Base-by-base conservation (phyloP, 1,140 invertebrate species). In the Brachionus paranguensis region DNA sequence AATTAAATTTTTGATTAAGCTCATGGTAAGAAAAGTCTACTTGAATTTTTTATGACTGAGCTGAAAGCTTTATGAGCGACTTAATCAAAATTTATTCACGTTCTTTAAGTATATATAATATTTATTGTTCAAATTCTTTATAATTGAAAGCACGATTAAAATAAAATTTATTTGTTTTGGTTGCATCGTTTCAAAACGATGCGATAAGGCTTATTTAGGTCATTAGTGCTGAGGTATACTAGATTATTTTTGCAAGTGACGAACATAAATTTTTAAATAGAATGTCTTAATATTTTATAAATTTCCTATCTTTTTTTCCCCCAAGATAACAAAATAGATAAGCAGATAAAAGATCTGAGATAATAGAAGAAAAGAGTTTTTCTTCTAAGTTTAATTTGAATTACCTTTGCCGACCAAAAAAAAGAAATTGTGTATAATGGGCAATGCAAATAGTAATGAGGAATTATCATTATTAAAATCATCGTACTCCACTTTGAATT, bases 401-500 rank as follows among this genome's bases (percentile, higher is more conserved):
- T 43, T 17, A 43, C 41, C 53, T 53, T n/a, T n/a, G 47, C 17
- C 37, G 24, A 78, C 10, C 7, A 47, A 27, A 78, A 78, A 81
- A 47, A 10, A 60, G 33, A 68, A 47, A 60, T n/a, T 17, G 17
- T 12, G 11, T 50, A 79, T 10, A 60, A 81, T 81, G 78, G 78
- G 78, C 33, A 81, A 81, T 47, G 55, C n/a, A 24, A 33, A 33
- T 24, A 68, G 41, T 41, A 68, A 47, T 12, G 72, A 33, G 12
- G 72, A 76, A 20, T 50, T 29, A 27, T 27, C 41, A 11, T 81
- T 81, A 64, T 41, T 64, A 37, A 81, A 81, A 81, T 64, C 78
- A 10, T 45, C 78, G 20, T 81, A 81, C 20, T 81, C 78, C 0
- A 81, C 78, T n/a, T 24, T 81, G 17, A 81, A 81, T 81, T 47